Percentiles rank a stretch among this genome's conserved stretches.
Conservation (phyloP, 1,140 invertebrate genomes). For the Drosophila sucinea region DNA sequence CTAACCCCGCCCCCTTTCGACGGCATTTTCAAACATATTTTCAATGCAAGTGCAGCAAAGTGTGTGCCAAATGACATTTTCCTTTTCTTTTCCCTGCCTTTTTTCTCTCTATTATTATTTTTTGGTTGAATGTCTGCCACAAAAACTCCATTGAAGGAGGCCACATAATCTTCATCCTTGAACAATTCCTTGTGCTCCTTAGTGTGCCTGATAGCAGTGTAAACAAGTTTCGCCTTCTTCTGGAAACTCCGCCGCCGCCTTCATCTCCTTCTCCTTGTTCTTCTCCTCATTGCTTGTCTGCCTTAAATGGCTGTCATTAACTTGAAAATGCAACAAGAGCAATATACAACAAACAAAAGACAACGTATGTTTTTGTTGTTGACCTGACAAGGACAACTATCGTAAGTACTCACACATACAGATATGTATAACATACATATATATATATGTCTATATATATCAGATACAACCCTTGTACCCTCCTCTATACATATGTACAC, state of each 20-base stretch:
- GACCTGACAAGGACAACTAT: conserved; percentile 59
- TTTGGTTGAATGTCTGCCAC: conserved; percentile 11
- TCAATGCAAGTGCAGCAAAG: conserved; percentile 30
- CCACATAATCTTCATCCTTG: conserved; percentile 23
- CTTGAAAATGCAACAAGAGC: conserved; percentile 45
- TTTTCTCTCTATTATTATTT: not conserved
- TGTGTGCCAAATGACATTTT: conserved; percentile 54
- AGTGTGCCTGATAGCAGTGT: conserved; percentile 48
- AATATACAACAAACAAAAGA: conserved; percentile 15
- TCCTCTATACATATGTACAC: not conserved
- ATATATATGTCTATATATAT: not conserved
- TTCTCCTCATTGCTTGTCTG: conserved; percentile 6
- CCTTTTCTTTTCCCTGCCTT: not conserved
- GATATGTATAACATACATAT: conserved; percentile 21
- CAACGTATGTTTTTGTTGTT: conserved; percentile 44
- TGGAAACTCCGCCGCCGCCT: not conserved
- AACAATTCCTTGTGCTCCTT: conserved; percentile 6
- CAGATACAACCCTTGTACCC: not conserved
- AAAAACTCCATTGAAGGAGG: conserved; percentile 40
- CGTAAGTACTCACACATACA: conserved; percentile 30
- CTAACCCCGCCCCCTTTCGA: not conserved
- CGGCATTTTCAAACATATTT: conserved; percentile 53
- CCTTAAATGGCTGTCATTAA: conserved; percentile 58
- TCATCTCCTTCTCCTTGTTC: not conserved
- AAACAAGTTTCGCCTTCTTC: conserved; percentile 27